These are phyloP conservation scores for Electrophaes corylata DNA, from an alignment of 2,888 invertebrate genomes.

Conservation along the genomic window DNA sequence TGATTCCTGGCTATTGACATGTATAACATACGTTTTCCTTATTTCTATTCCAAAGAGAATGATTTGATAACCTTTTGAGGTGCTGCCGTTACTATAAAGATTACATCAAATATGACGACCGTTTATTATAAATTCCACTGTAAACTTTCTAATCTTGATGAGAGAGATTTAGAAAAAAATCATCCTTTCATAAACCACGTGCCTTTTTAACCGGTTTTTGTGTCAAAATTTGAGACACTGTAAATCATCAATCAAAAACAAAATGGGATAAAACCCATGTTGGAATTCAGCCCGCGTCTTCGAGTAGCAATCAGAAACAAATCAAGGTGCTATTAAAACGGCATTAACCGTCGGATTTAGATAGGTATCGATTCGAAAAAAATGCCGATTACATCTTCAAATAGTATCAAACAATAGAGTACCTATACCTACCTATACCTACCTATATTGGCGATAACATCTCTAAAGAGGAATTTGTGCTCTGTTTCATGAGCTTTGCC, in stretches of 20 bases:
- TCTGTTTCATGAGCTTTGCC: slow-evolving; percentile 36
- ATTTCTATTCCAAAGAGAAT: slow-evolving; percentile 8
- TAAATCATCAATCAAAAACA: slow-evolving; percentile 62
- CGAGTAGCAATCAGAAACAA: slow-evolving; percentile 72
- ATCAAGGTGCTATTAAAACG: slow-evolving; percentile 75
- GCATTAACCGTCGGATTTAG: slow-evolving; percentile 67
- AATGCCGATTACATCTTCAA: slow-evolving; percentile 64
- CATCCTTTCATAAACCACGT: slow-evolving; percentile 19
- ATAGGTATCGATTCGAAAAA: slow-evolving; percentile 71
- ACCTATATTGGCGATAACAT: slow-evolving; percentile 50
- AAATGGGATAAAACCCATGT: slow-evolving; percentile 50
- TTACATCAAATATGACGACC: slow-evolving; percentile 26
- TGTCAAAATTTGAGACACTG: slow-evolving; percentile 33
- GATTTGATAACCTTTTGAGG: slow-evolving; percentile 12
- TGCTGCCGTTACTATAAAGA: slow-evolving; percentile 28
- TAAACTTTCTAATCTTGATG: slow-evolving; percentile 35
- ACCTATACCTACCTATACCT: background rate
- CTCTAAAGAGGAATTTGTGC: slow-evolving; percentile 44
- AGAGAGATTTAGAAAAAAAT: slow-evolving; percentile 15
- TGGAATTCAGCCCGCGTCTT: slow-evolving; percentile 58
- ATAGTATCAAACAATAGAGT: slow-evolving; percentile 56
- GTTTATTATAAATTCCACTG: slow-evolving; percentile 26
- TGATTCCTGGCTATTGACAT: slow-evolving; percentile 6
- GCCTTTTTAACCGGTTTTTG: slow-evolving; percentile 12
- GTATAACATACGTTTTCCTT: slow-evolving; percentile 4